These are phyloP conservation scores for Morelia viridis DNA, from an alignment of 2,797 vertebrate genomes.

Conservation along the genomic window DNA sequence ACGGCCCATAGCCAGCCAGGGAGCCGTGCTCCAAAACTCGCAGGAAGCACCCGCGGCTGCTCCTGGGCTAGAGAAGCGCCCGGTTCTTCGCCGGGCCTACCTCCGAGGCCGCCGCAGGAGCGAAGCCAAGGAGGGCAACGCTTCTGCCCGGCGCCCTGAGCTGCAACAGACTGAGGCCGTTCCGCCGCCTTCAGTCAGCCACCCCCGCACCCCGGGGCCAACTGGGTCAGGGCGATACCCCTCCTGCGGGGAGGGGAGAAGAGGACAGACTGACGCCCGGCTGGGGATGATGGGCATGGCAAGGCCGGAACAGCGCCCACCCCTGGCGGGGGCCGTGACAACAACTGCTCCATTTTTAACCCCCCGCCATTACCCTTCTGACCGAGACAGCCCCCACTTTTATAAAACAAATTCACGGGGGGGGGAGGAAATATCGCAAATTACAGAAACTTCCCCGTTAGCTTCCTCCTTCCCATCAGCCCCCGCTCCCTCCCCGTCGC, in stretches of 20 bases:
- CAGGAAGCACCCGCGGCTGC: background rate
- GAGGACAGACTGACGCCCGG: background rate
- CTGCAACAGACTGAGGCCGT: no score
- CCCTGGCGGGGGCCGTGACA: background rate
- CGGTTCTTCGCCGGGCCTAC: background rate
- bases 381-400: background rate
- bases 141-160: no score
- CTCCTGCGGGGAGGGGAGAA: background rate
- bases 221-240: no score
- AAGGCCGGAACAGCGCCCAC: background rate
- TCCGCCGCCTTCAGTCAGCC: no score
- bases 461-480: fast-evolving
- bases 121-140: background rate
- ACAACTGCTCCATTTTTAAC: background rate
- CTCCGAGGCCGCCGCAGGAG: background rate
- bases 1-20: background rate
- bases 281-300: background rate
- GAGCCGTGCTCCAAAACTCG: background rate
- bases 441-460: background rate
- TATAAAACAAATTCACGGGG: background rate
- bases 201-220: no score
- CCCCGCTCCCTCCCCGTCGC: no score
- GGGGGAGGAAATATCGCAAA: background rate
- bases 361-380: background rate
- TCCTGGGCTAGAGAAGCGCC: background rate